A percentile compares a stretch with the other conserved stretches of the same genome.
phyloP scores from a whole-genome alignment of 2,888 invertebrate genomes.

The Leucophenga montana region DNA sequence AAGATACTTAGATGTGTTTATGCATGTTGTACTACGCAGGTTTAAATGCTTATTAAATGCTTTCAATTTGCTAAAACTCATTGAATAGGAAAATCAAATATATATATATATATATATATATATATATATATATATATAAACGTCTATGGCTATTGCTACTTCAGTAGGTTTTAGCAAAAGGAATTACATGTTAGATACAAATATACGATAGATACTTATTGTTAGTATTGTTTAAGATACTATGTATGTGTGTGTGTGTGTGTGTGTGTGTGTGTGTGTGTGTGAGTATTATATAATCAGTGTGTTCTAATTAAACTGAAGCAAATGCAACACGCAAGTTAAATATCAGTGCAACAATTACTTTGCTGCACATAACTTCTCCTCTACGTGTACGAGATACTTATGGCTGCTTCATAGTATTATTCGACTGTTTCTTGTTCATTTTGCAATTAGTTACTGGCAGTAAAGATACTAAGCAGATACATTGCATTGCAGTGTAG shows the following conservation, averaged over 20 bases:
- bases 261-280: background rate
- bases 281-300: conserved; percentile 16
- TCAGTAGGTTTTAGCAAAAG: background rate
- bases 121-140: too few species aligned
- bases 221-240: background rate
- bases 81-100: conserved; percentile 26
- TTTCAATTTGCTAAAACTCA: conserved; percentile 7
- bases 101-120: too few species aligned
- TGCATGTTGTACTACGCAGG: background rate
- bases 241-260: background rate
- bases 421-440: background rate
- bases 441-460: conserved; percentile 23
- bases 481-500: conserved; percentile 6
- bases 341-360: conserved; percentile 2
- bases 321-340: conserved; percentile 6
- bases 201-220: background rate
- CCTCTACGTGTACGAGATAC: background rate
- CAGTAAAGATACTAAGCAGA: conserved; percentile 11
- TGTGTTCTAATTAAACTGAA: conserved; percentile 20
- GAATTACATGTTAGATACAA: background rate
- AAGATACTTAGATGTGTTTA: background rate
- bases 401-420: background rate
- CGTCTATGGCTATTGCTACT: background rate
- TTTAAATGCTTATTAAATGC: conserved; percentile 7
- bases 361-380: background rate